phyloP scores from a whole-genome alignment of 2,113 vertebrate genomes.

The Eulemur rufifrons region DNA sequence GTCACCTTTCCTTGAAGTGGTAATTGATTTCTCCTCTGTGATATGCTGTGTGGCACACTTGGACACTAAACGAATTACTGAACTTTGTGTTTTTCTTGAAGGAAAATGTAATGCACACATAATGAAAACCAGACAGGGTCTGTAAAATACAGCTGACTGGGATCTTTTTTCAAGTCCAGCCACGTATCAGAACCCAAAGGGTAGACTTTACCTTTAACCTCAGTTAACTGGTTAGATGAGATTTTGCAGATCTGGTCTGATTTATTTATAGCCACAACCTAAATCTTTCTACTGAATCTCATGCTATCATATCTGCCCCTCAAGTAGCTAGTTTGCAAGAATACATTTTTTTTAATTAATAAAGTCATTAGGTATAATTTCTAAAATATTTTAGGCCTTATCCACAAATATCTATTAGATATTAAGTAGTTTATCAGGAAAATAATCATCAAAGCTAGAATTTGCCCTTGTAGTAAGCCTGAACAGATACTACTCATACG shows the following conservation, averaged over 20 bases:
- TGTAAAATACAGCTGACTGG: background rate
- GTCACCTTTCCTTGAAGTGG: background rate
- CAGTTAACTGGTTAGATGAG: background rate
- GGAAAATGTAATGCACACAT: background rate
- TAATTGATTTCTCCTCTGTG: background rate
- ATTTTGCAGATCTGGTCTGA: background rate
- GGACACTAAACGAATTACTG: background rate
- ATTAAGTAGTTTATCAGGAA: background rate
- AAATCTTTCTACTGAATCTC: background rate
- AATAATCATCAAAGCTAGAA: background rate
- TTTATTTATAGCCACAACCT: background rate
- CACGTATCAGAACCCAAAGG: background rate
- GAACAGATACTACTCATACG: background rate
- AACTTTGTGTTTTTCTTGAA: constrained; percentile 23
- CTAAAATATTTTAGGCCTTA: background rate
- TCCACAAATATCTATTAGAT: background rate
- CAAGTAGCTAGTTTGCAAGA: background rate
- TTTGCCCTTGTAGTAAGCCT: background rate
- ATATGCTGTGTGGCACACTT: background rate
- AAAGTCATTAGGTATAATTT: background rate
- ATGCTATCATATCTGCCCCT: background rate
- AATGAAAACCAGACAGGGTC: background rate
- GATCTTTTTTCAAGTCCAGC: background rate
- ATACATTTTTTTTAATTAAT: constrained; percentile 27
- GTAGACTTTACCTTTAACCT: background rate